phyloP scores from a whole-genome alignment of 2,113 vertebrate species.

The Neodontobutis hainanensis region DNA sequence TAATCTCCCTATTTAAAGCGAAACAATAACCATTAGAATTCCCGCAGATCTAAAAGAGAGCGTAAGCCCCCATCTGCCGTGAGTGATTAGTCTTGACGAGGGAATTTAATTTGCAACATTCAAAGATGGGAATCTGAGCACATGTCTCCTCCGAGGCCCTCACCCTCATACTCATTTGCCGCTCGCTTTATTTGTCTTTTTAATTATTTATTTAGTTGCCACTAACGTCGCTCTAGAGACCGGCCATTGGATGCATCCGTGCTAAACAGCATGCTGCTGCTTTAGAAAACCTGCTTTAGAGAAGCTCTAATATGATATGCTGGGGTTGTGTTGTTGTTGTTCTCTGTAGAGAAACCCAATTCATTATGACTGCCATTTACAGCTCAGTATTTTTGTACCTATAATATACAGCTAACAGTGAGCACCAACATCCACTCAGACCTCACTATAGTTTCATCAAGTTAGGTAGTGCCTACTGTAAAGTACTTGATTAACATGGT shows the following conservation, averaged over 20 bases:
- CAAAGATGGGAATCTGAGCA: conserved; percentile 95
- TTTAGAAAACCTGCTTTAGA: conserved; percentile 8
- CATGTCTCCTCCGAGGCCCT: conserved; percentile 91
- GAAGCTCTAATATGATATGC: conserved; percentile 4
- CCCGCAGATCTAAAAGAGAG: conserved; percentile 97
- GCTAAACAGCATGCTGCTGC: conserved; percentile 31
- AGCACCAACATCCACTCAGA: background rate
- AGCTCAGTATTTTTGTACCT: background rate
- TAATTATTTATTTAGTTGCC: conserved; percentile 71
- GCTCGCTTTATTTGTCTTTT: conserved; percentile 72
- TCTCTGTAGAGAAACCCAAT: background rate
- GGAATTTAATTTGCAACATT: conserved; percentile 99
- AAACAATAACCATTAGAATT: conserved; percentile 99
- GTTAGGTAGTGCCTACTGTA: background rate
- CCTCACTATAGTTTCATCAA: background rate
- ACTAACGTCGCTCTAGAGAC: conserved; percentile 61
- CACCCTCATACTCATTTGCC: conserved; percentile 85
- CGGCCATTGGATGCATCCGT: conserved; percentile 30
- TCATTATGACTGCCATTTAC: background rate
- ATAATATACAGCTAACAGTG: no score
- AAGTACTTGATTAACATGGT: background rate
- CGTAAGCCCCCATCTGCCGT: conserved; percentile 98
- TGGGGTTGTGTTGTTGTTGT: background rate
- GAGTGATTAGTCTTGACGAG: conserved; percentile 99
- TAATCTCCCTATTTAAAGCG: conserved; percentile 99